These are phyloP conservation scores for Tridacna crocea DNA, from an alignment of 2,888 invertebrate species.

Conservation along the genomic window DNA sequence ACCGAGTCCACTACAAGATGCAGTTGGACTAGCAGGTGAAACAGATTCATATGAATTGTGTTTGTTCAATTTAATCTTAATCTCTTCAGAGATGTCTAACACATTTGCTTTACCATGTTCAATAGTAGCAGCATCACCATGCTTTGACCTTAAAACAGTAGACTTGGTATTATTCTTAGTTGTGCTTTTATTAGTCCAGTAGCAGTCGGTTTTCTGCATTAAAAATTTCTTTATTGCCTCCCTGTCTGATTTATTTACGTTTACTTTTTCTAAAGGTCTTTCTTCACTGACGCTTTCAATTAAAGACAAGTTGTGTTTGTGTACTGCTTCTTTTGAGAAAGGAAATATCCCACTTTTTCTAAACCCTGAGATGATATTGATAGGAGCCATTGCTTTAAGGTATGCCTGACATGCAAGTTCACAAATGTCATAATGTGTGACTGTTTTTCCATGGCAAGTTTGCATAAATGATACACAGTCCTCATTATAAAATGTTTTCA, in stretches of 20 bases:
- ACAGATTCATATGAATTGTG: background rate
- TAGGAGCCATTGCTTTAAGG: slow-evolving; percentile 17
- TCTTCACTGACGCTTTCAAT: slow-evolving; percentile 19
- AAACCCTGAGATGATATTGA: slow-evolving; percentile 18
- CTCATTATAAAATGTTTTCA: slow-evolving; percentile 10
- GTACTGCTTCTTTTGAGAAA: background rate
- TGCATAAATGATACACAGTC: too few relatives aligned
- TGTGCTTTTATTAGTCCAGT: too few relatives aligned
- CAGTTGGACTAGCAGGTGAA: background rate
- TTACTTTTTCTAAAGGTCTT: background rate
- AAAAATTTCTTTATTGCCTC: background rate
- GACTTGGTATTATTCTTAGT: background rate
- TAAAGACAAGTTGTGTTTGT: background rate
- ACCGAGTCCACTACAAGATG: background rate
- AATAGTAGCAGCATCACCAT: background rate
- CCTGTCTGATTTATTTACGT: background rate
- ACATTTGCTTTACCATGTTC: background rate
- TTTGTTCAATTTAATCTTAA: background rate
- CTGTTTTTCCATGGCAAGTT: too few relatives aligned
- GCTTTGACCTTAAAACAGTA: background rate
- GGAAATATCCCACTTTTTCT: slow-evolving; percentile 37
- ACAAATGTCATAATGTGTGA: slow-evolving; percentile 31
- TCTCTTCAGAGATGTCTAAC: background rate
- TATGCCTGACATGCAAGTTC: slow-evolving; percentile 28
- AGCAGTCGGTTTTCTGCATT: background rate